A percentile compares a stretch with the other conserved stretches of the same genome.
Conservation (phyloP, 2,888 invertebrate species). For the Macrosiphum euphorbiae region DNA sequence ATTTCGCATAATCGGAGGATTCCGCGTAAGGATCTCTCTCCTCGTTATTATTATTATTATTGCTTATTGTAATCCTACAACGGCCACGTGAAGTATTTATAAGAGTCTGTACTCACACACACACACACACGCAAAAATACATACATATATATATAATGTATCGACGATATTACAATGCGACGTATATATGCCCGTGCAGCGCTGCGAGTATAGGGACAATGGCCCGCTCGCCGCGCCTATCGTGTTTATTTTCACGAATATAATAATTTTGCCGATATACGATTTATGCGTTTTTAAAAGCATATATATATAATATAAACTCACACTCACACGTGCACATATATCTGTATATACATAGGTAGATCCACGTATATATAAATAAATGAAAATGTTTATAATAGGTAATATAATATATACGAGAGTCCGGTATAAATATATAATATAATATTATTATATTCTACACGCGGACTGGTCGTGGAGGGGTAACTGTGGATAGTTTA, state of each 20-base stretch:
- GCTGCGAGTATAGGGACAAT: not conserved
- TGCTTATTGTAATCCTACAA: conserved; percentile 26
- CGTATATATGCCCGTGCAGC: not conserved
- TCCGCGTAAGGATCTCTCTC: conserved; percentile 19
- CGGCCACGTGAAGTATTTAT: conserved; percentile 31
- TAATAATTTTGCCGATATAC: conserved; percentile 19
- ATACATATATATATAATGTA: not conserved
- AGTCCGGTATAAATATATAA: not conserved
- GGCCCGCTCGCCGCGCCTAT: not conserved
- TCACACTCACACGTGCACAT: not conserved
- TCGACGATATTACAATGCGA: conserved; percentile 3
- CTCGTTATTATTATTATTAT: conserved; percentile 47
- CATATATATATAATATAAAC: not conserved
- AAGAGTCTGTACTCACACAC: not conserved
- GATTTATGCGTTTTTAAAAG: conserved; percentile 45
- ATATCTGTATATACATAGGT: not conserved
- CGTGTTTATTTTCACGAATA: conserved; percentile 37
- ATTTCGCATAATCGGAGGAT: not conserved
- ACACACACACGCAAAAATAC: not conserved
- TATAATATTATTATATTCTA: not conserved
- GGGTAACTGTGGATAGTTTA: not conserved
- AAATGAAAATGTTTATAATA: not conserved
- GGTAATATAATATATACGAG: not conserved
- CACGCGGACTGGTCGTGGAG: not conserved
- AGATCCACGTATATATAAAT: not conserved